Evolutionary conservation across 2,113 vertebrate species (phyloP).

Genomic region (Leptocoma aspasia): DNA sequence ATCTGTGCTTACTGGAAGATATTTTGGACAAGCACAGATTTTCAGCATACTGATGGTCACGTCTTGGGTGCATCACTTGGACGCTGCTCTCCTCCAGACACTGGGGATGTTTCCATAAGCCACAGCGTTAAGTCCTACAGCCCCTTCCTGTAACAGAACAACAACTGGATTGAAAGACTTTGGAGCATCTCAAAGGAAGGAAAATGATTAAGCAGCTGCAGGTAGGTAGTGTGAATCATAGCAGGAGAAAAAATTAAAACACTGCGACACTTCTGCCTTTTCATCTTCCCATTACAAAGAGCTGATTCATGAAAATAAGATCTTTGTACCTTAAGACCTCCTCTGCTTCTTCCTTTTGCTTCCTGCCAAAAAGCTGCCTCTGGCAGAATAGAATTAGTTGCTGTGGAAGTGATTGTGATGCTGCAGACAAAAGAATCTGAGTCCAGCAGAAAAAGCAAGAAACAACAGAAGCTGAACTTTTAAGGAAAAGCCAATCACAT

Average conservation of each 20-base stretch:
- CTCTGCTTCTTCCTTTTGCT: slow-evolving; percentile 12
- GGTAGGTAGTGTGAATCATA: background rate
- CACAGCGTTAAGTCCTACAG: background rate
- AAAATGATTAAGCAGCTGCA: background rate
- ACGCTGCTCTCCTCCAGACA: background rate
- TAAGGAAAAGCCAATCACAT: background rate
- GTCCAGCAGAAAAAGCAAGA: background rate
- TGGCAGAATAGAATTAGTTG: slow-evolving; percentile 25
- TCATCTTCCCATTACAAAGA: background rate
- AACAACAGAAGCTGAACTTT: slow-evolving; percentile 31
- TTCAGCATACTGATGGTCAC: background rate
- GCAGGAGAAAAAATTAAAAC: background rate
- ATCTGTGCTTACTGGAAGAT: background rate
- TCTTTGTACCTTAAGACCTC: slow-evolving; percentile 27
- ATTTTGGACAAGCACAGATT: background rate
- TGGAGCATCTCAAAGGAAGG: background rate
- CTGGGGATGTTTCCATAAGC: background rate
- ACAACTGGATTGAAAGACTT: background rate
- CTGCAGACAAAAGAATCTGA: slow-evolving; percentile 20
- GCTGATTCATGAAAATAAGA: slow-evolving; percentile 24
- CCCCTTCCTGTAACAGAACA: background rate
- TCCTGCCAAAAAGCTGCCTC: slow-evolving; percentile 26
- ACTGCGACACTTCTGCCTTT: background rate
- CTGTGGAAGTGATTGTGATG: slow-evolving; percentile 3
- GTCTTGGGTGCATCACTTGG: background rate